Percentiles rank a stretch among this genome's conserved stretches.
phyloP scores from a whole-genome alignment of 2,113 vertebrate genomes.

The Phoenicopterus ruber region DNA sequence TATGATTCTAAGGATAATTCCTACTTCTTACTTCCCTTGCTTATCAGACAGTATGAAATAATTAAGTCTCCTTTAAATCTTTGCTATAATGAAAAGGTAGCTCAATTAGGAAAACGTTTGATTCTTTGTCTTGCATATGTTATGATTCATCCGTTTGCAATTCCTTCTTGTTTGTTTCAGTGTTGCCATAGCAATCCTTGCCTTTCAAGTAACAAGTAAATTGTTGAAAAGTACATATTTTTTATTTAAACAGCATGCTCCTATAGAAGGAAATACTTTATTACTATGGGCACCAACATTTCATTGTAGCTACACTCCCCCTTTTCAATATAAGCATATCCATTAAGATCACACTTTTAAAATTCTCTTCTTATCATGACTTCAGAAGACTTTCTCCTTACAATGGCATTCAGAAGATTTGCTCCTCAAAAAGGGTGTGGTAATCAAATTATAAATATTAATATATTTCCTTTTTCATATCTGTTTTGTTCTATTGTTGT shows the following conservation, averaged over 20 bases:
- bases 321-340: neutral
- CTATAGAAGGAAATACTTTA: constrained; percentile 40
- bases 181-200: constrained; percentile 62
- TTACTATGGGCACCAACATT: constrained; percentile 8
- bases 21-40: neutral
- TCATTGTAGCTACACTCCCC: neutral
- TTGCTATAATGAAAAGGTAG: constrained; percentile 44
- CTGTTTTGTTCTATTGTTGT: no score
- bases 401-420: neutral
- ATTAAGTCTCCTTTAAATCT: constrained; percentile 40
- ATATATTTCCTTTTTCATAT: no score
- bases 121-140: constrained; percentile 52
- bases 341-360: constrained; percentile 40
- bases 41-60: neutral
- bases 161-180: constrained; percentile 57
- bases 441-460: neutral
- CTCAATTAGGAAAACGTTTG: constrained; percentile 17
- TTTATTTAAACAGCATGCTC: constrained; percentile 42
- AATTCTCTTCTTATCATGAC: neutral
- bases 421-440: neutral
- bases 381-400: neutral
- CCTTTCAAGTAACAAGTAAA: constrained; percentile 63
- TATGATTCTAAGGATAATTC: neutral
- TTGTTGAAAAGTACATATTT: constrained; percentile 40
- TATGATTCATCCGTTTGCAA: constrained; percentile 42